Percentiles rank a stretch among this genome's conserved stretches.
These are phyloP conservation scores for Aphidius colemani DNA, from an alignment of 2,888 invertebrate genomes.

Conservation along the genomic window DNA sequence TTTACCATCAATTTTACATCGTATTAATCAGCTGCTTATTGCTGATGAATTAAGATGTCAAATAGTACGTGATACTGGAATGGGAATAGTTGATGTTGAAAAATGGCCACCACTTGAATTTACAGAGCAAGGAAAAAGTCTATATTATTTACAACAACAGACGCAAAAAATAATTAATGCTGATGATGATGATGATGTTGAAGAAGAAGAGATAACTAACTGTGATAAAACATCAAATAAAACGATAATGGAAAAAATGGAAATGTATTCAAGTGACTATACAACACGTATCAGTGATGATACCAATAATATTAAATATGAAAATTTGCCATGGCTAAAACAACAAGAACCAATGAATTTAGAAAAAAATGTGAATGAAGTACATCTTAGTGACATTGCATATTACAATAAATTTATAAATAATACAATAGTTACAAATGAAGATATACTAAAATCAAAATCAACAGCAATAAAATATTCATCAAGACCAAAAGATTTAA, in stretches of 20 bases:
- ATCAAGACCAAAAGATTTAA: slow-evolving; percentile 14
- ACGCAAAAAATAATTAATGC: background rate
- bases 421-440: slow-evolving; percentile 29
- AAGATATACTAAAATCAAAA: slow-evolving; percentile 16
- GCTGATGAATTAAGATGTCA: slow-evolving; percentile 73
- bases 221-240: background rate
- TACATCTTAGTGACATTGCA: slow-evolving; percentile 71
- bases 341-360: slow-evolving; percentile 72
- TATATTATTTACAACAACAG: too few species aligned
- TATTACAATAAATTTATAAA: slow-evolving; percentile 71
- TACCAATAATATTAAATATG: background rate
- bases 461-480: slow-evolving; percentile 23
- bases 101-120: slow-evolving; percentile 47
- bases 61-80: slow-evolving; percentile 62
- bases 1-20: slow-evolving; percentile 83
- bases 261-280: too few species aligned
- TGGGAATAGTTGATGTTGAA: slow-evolving; percentile 48
- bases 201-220: slow-evolving; percentile 2
- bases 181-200: slow-evolving; percentile 5
- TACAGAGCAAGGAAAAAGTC: slow-evolving; percentile 14
- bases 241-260: background rate
- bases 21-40: slow-evolving; percentile 71
- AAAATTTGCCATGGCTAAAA: slow-evolving; percentile 53
- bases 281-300: background rate
- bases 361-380: slow-evolving; percentile 64